These are phyloP conservation scores for Trachymyrmex septentrionalis DNA, from an alignment of 1,140 invertebrate genomes.

Conservation along the genomic window DNA sequence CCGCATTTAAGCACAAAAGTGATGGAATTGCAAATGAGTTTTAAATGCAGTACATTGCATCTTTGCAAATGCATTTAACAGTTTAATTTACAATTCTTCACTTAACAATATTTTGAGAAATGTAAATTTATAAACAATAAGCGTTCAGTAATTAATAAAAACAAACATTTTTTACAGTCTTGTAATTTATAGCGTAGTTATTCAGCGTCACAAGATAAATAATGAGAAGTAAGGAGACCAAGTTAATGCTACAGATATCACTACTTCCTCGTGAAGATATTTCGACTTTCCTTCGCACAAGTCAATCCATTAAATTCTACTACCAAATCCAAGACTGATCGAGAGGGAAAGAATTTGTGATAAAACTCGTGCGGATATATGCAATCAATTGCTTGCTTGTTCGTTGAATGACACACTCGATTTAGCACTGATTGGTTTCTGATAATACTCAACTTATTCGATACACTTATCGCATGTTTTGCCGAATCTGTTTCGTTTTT, in stretches of 20 bases:
- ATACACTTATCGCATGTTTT: slow-evolving; percentile 11
- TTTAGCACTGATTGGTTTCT: slow-evolving; percentile 44
- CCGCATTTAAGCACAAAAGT: not conserved
- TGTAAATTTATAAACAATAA: slow-evolving; percentile 1
- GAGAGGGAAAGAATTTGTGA: slow-evolving; percentile 6
- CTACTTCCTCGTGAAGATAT: not conserved
- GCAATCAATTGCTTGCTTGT: slow-evolving; percentile 37
- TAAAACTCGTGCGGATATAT: slow-evolving; percentile 33
- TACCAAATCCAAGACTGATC: not conserved
- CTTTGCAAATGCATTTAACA: not conserved
- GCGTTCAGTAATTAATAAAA: not conserved
- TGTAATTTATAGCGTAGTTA: not conserved
- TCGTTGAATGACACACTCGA: slow-evolving; percentile 39
- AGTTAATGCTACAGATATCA: not conserved
- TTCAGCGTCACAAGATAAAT: not conserved
- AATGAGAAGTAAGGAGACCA: not conserved
- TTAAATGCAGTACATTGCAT: slow-evolving; percentile 5
- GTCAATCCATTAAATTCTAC: slow-evolving; percentile 12
- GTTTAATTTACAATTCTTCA: not conserved
- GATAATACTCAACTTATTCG: slow-evolving; percentile 49
- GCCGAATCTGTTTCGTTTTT: not conserved
- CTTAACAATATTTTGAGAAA: not conserved
- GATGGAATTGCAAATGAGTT: not conserved
- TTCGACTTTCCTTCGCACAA: not conserved
- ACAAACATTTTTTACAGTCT: not conserved